phyloP scores from a whole-genome alignment of 1,140 invertebrate species.

The Drosophila bifasciata region DNA sequence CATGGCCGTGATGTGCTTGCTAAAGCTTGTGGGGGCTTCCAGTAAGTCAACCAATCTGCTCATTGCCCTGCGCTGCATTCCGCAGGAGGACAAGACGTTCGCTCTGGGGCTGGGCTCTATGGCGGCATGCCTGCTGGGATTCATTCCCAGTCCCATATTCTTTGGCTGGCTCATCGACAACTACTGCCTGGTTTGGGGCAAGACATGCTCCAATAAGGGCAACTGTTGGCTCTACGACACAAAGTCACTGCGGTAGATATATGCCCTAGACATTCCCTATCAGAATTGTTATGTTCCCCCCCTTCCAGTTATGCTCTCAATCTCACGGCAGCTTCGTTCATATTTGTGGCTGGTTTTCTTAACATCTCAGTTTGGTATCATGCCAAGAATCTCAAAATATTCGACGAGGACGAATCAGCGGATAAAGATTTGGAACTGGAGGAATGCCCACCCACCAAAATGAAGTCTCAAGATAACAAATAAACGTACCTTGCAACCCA shows the following conservation, averaged over 20 bases:
- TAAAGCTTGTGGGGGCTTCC: slow-evolving; percentile 88
- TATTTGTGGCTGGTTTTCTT: slow-evolving; percentile 87
- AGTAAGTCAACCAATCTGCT: slow-evolving; percentile 88
- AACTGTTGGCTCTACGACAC: slow-evolving; percentile 91
- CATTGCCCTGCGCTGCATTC: slow-evolving; percentile 88
- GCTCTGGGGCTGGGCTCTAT: slow-evolving; percentile 88
- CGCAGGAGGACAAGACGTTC: slow-evolving; percentile 88
- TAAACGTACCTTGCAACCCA: neutral
- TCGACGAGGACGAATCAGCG: slow-evolving; percentile 86
- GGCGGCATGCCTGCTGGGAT: slow-evolving; percentile 87
- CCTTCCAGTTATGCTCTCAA: slow-evolving; percentile 86
- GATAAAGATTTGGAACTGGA: slow-evolving; percentile 21
- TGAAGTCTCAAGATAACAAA: slow-evolving; percentile 9
- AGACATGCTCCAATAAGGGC: slow-evolving; percentile 88
- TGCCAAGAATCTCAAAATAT: slow-evolving; percentile 88
- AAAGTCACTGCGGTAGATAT: slow-evolving; percentile 68
- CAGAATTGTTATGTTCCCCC: neutral
- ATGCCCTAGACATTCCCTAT: fast-evolving
- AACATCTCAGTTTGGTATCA: slow-evolving; percentile 88
- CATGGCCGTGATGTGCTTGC: slow-evolving; percentile 87
- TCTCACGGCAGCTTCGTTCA: slow-evolving; percentile 87
- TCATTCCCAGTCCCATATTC: slow-evolving; percentile 89
- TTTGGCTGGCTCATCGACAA: slow-evolving; percentile 89
- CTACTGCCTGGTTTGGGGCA: slow-evolving; percentile 90
- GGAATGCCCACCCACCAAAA: neutral